Evolutionary conservation across 1,140 invertebrate species (phyloP).

Genomic region (Lordiphosa mommai): DNA sequence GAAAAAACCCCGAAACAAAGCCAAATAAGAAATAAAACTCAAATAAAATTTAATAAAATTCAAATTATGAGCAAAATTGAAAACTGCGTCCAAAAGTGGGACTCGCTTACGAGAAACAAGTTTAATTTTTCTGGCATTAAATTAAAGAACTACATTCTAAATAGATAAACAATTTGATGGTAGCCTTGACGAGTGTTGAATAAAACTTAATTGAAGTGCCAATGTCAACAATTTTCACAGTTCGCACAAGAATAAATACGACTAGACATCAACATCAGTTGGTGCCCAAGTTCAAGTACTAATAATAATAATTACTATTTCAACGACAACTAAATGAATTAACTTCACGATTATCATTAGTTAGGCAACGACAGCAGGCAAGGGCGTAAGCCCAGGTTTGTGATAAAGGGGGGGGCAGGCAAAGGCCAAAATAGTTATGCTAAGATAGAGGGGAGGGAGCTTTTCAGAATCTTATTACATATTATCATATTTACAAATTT

Average conservation of each 20-base stretch:
- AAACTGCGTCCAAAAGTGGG: constrained; percentile 1
- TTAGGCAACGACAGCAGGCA: too few relatives aligned
- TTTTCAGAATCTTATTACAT: too few relatives aligned
- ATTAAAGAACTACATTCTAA: constrained; percentile 6
- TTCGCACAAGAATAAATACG: constrained; percentile 10
- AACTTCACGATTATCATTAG: constrained; percentile 29
- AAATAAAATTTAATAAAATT: constrained; percentile 59
- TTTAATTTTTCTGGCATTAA: too few relatives aligned
- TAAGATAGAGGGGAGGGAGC: too few relatives aligned
- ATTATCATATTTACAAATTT: too few relatives aligned
- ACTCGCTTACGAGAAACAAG: too few relatives aligned
- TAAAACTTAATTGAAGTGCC: constrained; percentile 26
- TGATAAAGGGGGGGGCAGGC: too few relatives aligned
- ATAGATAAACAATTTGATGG: constrained; percentile 1
- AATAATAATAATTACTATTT: constrained; percentile 37
- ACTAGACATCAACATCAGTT: neutral
- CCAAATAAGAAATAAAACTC: constrained; percentile 42
- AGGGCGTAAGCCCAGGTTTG: too few relatives aligned
- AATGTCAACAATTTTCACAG: constrained; percentile 23
- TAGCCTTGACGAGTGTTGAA: constrained; percentile 4
- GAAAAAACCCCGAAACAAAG: constrained; percentile 23
- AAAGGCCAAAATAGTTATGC: too few relatives aligned
- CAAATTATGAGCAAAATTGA: constrained; percentile 27
- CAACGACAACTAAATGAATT: constrained; percentile 32
- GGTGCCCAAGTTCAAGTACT: constrained; percentile 8